Percentiles rank a stretch among this genome's conserved stretches.
Evolutionary conservation across 2,888 invertebrate genomes (phyloP).

Genomic region (Nomada goodeniana): DNA sequence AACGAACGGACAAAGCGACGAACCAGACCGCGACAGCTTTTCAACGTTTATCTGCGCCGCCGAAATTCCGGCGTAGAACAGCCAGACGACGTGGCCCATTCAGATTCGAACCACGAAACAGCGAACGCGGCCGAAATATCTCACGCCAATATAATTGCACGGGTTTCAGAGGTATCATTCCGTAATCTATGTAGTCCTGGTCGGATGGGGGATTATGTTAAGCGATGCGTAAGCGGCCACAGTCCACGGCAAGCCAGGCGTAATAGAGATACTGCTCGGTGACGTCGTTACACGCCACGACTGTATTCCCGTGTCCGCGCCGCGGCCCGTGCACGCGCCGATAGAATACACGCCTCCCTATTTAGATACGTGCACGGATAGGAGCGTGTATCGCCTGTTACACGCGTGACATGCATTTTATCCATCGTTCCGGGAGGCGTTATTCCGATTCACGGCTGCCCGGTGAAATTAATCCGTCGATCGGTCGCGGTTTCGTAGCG

Average conservation of each 20-base stretch:
- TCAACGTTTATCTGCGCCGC: slow-evolving; percentile 12
- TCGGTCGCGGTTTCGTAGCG: not conserved
- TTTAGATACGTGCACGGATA: slow-evolving; percentile 50
- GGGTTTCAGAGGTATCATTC: slow-evolving; percentile 76
- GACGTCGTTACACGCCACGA: slow-evolving; percentile 76
- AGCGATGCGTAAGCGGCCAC: slow-evolving; percentile 83
- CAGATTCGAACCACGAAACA: slow-evolving; percentile 52
- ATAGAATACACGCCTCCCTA: slow-evolving; percentile 52
- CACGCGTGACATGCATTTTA: slow-evolving; percentile 35
- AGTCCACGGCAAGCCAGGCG: slow-evolving; percentile 81
- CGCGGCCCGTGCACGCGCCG: slow-evolving; percentile 30
- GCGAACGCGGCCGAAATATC: slow-evolving; percentile 61
- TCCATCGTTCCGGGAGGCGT: slow-evolving; percentile 12
- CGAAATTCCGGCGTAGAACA: slow-evolving; percentile 9
- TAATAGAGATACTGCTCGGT: slow-evolving; percentile 82
- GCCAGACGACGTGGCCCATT: not conserved
- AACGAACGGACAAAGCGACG: not conserved
- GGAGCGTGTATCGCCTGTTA: slow-evolving; percentile 21
- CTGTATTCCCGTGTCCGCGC: slow-evolving; percentile 27
- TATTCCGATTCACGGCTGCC: slow-evolving; percentile 6
- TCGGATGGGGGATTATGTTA: slow-evolving; percentile 81
- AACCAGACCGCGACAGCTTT: slow-evolving; percentile 25
- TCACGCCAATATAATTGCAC: slow-evolving; percentile 72
- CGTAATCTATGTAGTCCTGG: slow-evolving; percentile 78
- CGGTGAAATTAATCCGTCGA: slow-evolving; percentile 17